phyloP scores from a whole-genome alignment of 2,797 vertebrate genomes.

The Micrastur ruficollis region DNA sequence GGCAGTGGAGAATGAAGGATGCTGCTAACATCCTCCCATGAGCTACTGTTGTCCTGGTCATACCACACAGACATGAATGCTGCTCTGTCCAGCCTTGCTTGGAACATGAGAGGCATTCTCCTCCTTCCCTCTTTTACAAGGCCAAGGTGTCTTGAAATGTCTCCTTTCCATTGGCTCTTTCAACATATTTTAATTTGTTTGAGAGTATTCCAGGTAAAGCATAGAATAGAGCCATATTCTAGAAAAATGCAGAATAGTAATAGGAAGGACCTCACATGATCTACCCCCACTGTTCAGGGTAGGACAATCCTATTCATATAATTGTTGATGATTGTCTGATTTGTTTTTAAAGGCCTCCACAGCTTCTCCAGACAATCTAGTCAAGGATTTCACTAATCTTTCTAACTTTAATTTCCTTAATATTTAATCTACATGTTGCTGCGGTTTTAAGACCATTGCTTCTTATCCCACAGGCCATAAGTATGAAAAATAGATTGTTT shows the following conservation, averaged over 20 bases:
- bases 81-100: neutral
- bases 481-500: neutral
- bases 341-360: neutral
- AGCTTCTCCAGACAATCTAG: neutral
- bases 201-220: neutral
- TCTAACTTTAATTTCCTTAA: neutral
- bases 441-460: neutral
- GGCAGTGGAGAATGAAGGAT: neutral
- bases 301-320: neutral
- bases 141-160: neutral
- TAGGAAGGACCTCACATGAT: neutral
- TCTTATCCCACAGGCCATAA: neutral
- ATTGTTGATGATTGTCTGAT: neutral
- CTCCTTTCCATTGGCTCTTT: neutral
- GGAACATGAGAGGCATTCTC: neutral
- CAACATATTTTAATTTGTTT: neutral
- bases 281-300: neutral
- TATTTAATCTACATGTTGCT: neutral
- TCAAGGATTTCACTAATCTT: neutral
- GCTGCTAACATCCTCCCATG: neutral
- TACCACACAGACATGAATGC: neutral
- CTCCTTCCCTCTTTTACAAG: neutral
- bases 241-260: neutral
- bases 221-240: rapidly evolving
- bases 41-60: neutral